A percentile compares a stretch with the other conserved stretches of the same genome.
phyloP scores from a whole-genome alignment of 2,113 vertebrate genomes.

The Clarias batrachus region DNA sequence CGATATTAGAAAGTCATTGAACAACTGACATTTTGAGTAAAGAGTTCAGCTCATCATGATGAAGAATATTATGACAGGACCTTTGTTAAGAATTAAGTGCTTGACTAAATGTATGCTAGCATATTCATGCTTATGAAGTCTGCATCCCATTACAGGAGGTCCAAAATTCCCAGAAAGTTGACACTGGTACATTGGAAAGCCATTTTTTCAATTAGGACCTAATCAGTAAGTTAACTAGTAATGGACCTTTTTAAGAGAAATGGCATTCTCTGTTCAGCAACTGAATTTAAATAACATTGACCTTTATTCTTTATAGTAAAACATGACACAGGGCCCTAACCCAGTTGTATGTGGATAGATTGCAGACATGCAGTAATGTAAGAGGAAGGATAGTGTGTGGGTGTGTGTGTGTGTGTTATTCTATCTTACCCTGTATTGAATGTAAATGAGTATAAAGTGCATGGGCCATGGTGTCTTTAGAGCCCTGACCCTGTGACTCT shows the following conservation, averaged over 20 bases:
- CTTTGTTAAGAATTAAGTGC: background rate
- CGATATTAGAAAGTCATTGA: background rate
- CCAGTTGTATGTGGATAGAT: background rate
- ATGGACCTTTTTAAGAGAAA: background rate
- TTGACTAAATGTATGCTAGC: background rate
- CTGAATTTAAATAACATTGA: conserved; percentile 10
- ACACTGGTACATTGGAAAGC: background rate
- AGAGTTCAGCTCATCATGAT: background rate
- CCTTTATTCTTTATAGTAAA: conserved; percentile 18
- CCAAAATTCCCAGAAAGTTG: background rate
- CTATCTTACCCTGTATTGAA: conserved; percentile 63
- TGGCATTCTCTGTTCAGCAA: background rate
- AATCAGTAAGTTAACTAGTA: conserved; percentile 19
- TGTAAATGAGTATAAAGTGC: conserved; percentile 64
- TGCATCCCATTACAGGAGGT: background rate
- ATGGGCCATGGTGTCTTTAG: conserved; percentile 48
- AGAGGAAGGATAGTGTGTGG: conserved; percentile 9
- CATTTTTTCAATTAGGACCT: conserved; percentile 18
- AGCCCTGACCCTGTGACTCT: conserved; percentile 64
- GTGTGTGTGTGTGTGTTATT: conserved; percentile 50
- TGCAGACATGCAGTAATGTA: background rate
- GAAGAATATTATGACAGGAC: background rate
- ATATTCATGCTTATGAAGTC: background rate
- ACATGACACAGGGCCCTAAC: background rate
- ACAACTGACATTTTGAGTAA: background rate